Percentiles rank a stretch among this genome's conserved stretches.
phyloP scores from a whole-genome alignment of 2,888 invertebrate genomes.

The Apotomis betuletana region DNA sequence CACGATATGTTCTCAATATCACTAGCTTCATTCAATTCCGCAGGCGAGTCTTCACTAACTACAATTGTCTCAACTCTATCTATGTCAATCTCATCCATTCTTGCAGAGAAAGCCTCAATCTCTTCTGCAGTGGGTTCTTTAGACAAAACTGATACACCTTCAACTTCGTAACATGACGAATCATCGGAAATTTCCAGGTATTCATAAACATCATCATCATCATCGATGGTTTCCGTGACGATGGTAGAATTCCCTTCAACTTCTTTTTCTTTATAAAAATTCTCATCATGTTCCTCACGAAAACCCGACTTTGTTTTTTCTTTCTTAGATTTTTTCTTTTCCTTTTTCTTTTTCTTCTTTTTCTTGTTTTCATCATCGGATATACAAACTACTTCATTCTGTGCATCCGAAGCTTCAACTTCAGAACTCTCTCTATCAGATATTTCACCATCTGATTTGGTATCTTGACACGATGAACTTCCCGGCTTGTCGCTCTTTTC shows the following conservation, averaged over 20 bases:
- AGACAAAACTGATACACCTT: constrained; percentile 66
- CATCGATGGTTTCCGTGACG: constrained; percentile 23
- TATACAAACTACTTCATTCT: constrained; percentile 81
- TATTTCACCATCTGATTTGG: constrained; percentile 66
- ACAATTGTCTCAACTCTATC: constrained; percentile 61
- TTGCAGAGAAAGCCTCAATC: constrained; percentile 76
- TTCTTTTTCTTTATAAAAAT: constrained; percentile 59
- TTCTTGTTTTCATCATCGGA: constrained; percentile 71
- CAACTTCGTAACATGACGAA: constrained; percentile 69
- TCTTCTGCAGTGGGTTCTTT: constrained; percentile 76
- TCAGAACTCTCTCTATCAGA: constrained; percentile 67
- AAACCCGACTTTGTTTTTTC: constrained; percentile 69
- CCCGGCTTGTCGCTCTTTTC: not conserved
- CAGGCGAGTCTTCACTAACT: constrained; percentile 38
- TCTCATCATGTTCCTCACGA: constrained; percentile 66
- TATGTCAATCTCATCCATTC: constrained; percentile 76
- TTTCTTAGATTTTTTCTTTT: constrained; percentile 65
- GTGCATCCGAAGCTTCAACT: constrained; percentile 63
- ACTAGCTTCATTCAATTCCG: constrained; percentile 42
- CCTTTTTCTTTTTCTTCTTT: constrained; percentile 72
- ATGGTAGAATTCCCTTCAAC: constrained; percentile 18
- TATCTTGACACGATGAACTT: constrained; percentile 12
- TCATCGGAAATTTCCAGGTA: constrained; percentile 72
- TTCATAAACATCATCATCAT: constrained; percentile 62
- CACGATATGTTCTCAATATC: constrained; percentile 71